phyloP scores from a whole-genome alignment of 2,113 vertebrate genomes.

The Tylochromis polylepis region DNA sequence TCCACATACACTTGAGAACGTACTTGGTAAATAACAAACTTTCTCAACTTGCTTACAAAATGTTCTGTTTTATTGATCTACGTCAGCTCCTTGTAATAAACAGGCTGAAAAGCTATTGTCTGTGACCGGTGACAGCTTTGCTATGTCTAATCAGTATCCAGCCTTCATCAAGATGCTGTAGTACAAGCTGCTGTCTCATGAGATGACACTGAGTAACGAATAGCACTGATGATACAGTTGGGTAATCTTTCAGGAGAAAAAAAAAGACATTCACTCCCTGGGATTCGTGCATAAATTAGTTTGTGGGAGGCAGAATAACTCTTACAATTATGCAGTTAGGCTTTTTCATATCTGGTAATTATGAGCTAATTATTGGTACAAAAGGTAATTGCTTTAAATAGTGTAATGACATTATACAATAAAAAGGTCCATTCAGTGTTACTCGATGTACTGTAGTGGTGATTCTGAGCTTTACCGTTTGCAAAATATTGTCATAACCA shows the following conservation, averaged over 20 bases:
- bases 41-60: neutral
- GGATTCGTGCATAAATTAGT: neutral
- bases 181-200: neutral
- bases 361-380: neutral
- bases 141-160: neutral
- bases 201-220: neutral
- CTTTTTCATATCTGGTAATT: neutral
- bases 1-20: neutral
- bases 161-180: neutral
- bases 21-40: neutral
- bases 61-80: fast-evolving
- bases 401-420: neutral
- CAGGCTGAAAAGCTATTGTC: neutral
- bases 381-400: neutral
- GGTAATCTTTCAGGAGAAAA: neutral
- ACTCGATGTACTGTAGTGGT: neutral
- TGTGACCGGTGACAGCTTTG: neutral
- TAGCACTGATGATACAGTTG: neutral
- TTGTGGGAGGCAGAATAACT: neutral
- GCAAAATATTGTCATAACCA: neutral
- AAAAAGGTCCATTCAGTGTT: neutral
- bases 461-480: neutral
- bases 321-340: neutral
- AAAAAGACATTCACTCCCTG: neutral
- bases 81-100: neutral